Conservation (phyloP, 2,888 invertebrate species). For the Scaeva pyrastri region DNA sequence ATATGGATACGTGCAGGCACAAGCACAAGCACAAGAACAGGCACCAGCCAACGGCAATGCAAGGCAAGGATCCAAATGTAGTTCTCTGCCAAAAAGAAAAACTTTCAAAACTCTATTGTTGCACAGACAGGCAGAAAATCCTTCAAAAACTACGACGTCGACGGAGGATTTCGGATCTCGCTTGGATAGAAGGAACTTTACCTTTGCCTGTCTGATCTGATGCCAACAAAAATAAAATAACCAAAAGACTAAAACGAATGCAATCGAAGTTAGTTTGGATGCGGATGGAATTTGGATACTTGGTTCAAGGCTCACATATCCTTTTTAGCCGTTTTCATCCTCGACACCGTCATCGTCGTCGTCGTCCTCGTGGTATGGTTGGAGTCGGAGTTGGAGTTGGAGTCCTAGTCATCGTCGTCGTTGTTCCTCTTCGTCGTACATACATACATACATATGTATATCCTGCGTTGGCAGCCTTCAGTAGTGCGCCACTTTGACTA, state of each 20-base stretch:
- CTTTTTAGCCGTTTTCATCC: slow-evolving; percentile 26
- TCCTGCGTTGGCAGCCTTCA: slow-evolving; percentile 26
- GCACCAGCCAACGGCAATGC: too few relatives aligned
- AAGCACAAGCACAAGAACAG: not conserved
- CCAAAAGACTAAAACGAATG: slow-evolving; percentile 61
- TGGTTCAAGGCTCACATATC: slow-evolving; percentile 56
- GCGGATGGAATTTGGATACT: slow-evolving; percentile 72
- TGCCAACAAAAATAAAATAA: slow-evolving; percentile 38
- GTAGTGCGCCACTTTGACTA: slow-evolving; percentile 69
- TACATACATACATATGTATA: slow-evolving; percentile 1
- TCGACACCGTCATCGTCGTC: not conserved
- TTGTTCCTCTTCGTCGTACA: not conserved
- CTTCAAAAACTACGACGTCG: slow-evolving; percentile 40
- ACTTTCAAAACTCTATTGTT: slow-evolving; percentile 66
- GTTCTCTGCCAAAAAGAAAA: slow-evolving; percentile 56
- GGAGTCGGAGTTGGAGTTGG: not conserved
- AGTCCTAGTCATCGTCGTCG: not conserved
- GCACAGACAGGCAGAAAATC: slow-evolving; percentile 70
- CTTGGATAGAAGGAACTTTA: slow-evolving; percentile 48
- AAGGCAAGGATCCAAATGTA: slow-evolving; percentile 44
- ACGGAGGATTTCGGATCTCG: slow-evolving; percentile 39
- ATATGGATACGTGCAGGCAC: slow-evolving; percentile 63
- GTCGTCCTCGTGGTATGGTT: not conserved
- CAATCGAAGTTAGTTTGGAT: slow-evolving; percentile 73
- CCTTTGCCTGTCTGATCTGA: slow-evolving; percentile 57